Base-by-base conservation (phyloP, 2,797 vertebrate species). In the Myotis pilosus region DNA sequence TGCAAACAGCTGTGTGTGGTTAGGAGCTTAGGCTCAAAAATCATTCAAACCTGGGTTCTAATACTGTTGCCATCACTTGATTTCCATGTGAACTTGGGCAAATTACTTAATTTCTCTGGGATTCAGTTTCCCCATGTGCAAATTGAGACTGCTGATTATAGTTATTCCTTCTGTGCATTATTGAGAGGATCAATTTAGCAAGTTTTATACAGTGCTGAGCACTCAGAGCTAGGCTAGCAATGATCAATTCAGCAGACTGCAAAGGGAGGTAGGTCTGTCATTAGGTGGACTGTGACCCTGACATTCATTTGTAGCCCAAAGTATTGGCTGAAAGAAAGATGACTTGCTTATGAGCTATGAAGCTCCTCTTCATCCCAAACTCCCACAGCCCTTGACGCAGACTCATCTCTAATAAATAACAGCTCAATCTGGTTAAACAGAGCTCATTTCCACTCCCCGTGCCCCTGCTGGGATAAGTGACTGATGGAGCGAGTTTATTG, bases 401-500 rank as follows among this genome's bases (percentile, higher is more conserved):
- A 81, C 44, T 84, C 62, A 20, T 81, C 75, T 76, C 79, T 69
- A 92, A 47, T 76, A 94, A 94, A 57, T 28, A 86, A 53, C 47
- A 81, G 64, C 79, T 88, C 85, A 20, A 79, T 69, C 75, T 80
- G 60, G 66, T 94, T 88, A 78, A 84, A 75, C 60, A 83, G 69
- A 91, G 49, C 28, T 2, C 53, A 38, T 80, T 94, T 92, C 81
- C 66, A 62, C 20, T 78, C 68, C 38, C 68, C 0, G 1, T 36
- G 12, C 75, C 64, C 72, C 95, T 95, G 82, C 94, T 92, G 91
- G 80, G 79, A 96, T 88, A 91, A 96, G 57, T 51, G 76, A 95
- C 94, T 93, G 91, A 95, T 89, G 92, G 90, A 88, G 88, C 69
- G 90, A 87, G 81, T 95, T 88, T 89, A 95, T 92, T 97, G 96